Conservation (phyloP, 2,113 vertebrate species). For the Lonchura striata region DNA sequence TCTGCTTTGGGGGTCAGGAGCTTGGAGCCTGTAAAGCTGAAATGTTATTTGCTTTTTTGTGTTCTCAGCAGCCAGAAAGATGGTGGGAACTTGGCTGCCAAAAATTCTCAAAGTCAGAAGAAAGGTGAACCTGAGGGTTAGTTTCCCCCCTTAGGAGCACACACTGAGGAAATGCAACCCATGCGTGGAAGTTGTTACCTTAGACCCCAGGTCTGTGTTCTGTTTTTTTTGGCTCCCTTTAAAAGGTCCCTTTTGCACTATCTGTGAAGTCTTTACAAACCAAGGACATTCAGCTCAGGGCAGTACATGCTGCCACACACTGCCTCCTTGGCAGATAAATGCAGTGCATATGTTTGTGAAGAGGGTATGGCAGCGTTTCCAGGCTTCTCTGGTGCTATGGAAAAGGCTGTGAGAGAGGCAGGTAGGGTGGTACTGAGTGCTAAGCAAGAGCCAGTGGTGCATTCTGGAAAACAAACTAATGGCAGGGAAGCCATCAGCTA, state of each 20-base stretch:
- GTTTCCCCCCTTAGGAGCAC: background rate
- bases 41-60: rapidly evolving
- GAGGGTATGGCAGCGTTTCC: background rate
- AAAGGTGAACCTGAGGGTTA: background rate
- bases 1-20: background rate
- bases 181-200: background rate
- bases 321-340: background rate
- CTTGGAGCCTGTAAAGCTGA: background rate
- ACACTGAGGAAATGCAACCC: rapidly evolving
- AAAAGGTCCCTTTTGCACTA: background rate
- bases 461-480: background rate
- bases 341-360: background rate
- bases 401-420: background rate
- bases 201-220: background rate
- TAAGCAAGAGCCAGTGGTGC: background rate
- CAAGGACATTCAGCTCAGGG: background rate
- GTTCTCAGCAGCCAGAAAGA: background rate
- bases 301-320: background rate
- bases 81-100: background rate
- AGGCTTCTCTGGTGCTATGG: background rate
- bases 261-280: background rate
- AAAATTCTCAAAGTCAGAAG: background rate
- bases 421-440: background rate
- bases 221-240: background rate
- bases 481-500: background rate